A percentile compares a stretch with the other conserved stretches of the same genome.
Evolutionary conservation across 2,888 invertebrate genomes (phyloP).

Genomic region (Buathra laborator): DNA sequence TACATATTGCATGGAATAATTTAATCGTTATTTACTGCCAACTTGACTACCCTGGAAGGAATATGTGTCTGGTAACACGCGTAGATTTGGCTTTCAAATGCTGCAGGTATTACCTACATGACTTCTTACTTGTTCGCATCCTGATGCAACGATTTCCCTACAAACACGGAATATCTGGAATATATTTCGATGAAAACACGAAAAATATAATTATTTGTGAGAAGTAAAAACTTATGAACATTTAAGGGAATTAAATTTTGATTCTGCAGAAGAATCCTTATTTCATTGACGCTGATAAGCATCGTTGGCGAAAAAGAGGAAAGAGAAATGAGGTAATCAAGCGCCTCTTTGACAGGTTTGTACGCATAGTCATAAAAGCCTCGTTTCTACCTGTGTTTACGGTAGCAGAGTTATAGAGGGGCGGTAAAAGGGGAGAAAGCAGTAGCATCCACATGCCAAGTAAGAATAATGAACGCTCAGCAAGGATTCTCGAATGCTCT

Average conservation of each 20-base stretch:
- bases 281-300: not conserved
- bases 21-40: too few species aligned
- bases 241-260: too few species aligned
- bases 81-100: too few species aligned
- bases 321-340: not conserved
- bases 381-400: conserved; percentile 9
- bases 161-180: not conserved
- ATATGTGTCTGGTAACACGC: too few species aligned
- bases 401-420: conserved; percentile 11
- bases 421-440: conserved; percentile 45
- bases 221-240: too few species aligned
- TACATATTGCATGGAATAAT: not conserved
- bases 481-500: conserved; percentile 78
- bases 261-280: not conserved
- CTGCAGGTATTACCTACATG: too few species aligned
- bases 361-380: conserved; percentile 1
- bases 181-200: not conserved
- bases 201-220: not conserved
- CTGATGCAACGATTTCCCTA: not conserved
- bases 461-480: conserved; percentile 79
- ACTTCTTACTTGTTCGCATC: not conserved
- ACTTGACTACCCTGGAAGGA: too few species aligned
- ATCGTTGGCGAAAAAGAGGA: not conserved
- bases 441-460: conserved; percentile 73
- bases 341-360: conserved; percentile 1